These are phyloP conservation scores for Podabrus alpinus DNA, from an alignment of 2,888 invertebrate species.

Conservation along the genomic window DNA sequence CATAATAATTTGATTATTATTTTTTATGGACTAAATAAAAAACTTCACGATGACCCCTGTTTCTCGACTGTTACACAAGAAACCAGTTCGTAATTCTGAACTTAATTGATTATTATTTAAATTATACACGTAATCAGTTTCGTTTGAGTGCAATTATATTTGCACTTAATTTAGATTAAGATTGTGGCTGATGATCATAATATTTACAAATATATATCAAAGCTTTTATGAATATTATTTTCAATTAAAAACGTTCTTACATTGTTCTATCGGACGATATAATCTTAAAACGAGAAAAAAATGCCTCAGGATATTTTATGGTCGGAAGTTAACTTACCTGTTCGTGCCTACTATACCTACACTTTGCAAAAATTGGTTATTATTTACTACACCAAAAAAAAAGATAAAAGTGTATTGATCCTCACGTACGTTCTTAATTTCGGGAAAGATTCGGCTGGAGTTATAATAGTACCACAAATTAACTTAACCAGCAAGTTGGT, in stretches of 20 bases:
- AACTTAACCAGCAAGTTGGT: neutral
- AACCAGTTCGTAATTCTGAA: neutral
- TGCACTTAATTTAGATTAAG: constrained; percentile 27
- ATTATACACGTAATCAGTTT: constrained; percentile 2
- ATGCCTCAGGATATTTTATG: neutral
- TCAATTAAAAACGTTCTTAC: neutral
- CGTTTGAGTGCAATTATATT: constrained; percentile 7
- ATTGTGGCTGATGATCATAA: neutral
- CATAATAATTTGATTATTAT: neutral
- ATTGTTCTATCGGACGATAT: neutral
- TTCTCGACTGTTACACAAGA: neutral
- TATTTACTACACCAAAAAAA: neutral
- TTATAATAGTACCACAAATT: neutral
- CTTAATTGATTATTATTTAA: constrained; percentile 14
- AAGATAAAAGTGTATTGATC: neutral
- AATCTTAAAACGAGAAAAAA: neutral
- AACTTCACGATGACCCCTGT: neutral
- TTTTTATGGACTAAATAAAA: neutral
- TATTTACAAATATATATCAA: neutral
- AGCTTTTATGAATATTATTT: neutral
- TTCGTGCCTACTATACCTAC: neutral
- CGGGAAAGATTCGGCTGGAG: neutral
- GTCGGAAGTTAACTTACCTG: neutral
- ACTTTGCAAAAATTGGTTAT: neutral
- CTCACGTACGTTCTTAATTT: neutral